phyloP scores from a whole-genome alignment of 2,888 invertebrate genomes.

The Leucophenga maculata region DNA sequence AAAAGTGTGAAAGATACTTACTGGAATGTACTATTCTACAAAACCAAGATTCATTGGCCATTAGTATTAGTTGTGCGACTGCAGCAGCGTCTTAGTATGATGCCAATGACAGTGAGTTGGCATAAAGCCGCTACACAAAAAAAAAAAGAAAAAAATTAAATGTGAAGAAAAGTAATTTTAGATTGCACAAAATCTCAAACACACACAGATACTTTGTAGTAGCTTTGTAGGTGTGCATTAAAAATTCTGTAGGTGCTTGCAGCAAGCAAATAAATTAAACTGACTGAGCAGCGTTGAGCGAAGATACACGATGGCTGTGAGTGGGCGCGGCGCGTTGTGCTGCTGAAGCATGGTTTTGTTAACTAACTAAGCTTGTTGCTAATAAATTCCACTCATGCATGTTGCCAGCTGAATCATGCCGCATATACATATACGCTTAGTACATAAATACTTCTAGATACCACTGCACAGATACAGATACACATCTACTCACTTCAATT shows the following conservation, averaged over 20 bases:
- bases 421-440: too few species aligned
- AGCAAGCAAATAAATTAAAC: slow-evolving; percentile 17
- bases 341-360: slow-evolving; percentile 22
- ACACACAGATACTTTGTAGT: background rate
- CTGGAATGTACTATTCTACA: background rate
- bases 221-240: slow-evolving; percentile 4
- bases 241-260: slow-evolving; percentile 11
- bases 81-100: slow-evolving; percentile 2
- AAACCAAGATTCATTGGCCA: background rate
- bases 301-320: background rate
- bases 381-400: slow-evolving; percentile 57
- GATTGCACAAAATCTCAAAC: slow-evolving; percentile 2
- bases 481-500: slow-evolving; percentile 6
- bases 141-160: background rate
- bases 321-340: background rate
- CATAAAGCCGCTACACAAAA: background rate
- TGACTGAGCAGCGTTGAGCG: background rate
- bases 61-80: background rate
- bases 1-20: slow-evolving; percentile 45
- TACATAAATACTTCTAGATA: background rate
- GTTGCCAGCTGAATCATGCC: slow-evolving; percentile 11
- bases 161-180: background rate
- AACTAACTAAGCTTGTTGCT: slow-evolving; percentile 38
- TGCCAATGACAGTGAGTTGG: slow-evolving; percentile 21
- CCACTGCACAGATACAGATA: background rate